phyloP scores from a whole-genome alignment of 2,888 invertebrate species.

The Harpalus rufipes region DNA sequence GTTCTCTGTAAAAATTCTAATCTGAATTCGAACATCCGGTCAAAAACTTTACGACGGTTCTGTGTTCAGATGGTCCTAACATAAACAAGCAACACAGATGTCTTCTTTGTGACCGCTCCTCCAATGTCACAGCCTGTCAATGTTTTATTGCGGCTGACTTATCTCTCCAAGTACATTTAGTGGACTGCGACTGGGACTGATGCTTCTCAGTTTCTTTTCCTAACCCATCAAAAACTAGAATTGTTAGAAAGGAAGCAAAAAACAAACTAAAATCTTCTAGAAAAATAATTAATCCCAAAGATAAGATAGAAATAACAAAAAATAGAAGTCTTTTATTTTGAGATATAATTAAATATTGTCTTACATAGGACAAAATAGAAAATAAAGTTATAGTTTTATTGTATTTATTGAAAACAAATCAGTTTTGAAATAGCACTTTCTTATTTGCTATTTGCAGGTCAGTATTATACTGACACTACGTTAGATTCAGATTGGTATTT shows the following conservation, averaged over 20 bases:
- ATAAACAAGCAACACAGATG: conserved; percentile 51
- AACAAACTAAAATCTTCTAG: neutral
- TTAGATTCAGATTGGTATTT: too few relatives aligned
- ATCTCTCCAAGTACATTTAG: conserved; percentile 49
- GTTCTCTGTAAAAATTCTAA: conserved; percentile 30
- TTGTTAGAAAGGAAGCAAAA: neutral
- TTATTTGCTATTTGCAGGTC: too few relatives aligned
- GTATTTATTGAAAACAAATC: too few relatives aligned
- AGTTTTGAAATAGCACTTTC: too few relatives aligned
- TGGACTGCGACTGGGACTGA: conserved; percentile 2
- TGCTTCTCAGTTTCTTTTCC: conserved; percentile 3
- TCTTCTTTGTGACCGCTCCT: conserved; percentile 51
- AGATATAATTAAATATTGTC: neutral
- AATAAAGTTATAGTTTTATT: too few relatives aligned
- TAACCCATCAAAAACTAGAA: neutral
- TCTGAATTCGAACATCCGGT: conserved; percentile 56
- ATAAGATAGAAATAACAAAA: neutral
- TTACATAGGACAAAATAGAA: neutral
- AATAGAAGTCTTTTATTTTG: neutral
- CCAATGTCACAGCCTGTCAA: conserved; percentile 36
- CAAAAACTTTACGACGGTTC: conserved; percentile 53
- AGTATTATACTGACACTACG: too few relatives aligned
- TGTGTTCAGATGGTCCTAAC: conserved; percentile 16
- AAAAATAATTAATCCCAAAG: neutral
- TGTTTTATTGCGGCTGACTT: conserved; percentile 54